Percentiles rank a stretch among this genome's conserved stretches.
phyloP scores from a whole-genome alignment of 2,797 vertebrate genomes.

The Todus mexicanus region DNA sequence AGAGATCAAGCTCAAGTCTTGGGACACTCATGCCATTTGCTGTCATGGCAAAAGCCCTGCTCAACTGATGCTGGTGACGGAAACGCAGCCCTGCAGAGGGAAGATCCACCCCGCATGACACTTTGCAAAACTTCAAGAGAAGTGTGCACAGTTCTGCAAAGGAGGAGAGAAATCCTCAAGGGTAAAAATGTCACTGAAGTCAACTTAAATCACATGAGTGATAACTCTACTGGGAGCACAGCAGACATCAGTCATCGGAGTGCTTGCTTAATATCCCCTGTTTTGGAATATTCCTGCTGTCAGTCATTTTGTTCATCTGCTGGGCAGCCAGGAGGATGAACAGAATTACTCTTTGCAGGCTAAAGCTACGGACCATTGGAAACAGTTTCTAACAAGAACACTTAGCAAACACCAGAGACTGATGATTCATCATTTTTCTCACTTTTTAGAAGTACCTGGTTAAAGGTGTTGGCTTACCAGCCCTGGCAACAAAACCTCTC shows the following conservation, averaged over 20 bases:
- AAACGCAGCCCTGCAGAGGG: background rate
- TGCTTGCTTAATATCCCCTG: conserved; percentile 30
- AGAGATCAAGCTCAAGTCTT: background rate
- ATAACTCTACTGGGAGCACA: conserved; percentile 18
- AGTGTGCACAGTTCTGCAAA: background rate
- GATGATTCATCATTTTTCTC: background rate
- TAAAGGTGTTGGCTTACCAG: background rate
- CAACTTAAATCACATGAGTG: conserved; percentile 39
- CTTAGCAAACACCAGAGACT: background rate
- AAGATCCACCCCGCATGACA: background rate
- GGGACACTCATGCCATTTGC: background rate
- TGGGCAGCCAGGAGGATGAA: conserved; percentile 32
- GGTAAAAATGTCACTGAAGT: conserved; percentile 32
- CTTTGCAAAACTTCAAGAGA: background rate
- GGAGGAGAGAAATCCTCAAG: conserved; percentile 53
- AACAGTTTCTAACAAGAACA: conserved; percentile 14
- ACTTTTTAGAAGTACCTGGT: background rate
- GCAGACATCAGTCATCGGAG: conserved; percentile 40
- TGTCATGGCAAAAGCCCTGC: background rate
- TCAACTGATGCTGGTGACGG: background rate
- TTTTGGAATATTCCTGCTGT: conserved; percentile 53
- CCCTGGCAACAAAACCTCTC: background rate
- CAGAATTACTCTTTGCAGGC: conserved; percentile 22
- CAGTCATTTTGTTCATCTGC: conserved; percentile 50
- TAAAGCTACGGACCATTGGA: conserved; percentile 28